These are phyloP conservation scores for Hylaeus anthracinus DNA, from an alignment of 1,140 invertebrate species.

Conservation along the genomic window DNA sequence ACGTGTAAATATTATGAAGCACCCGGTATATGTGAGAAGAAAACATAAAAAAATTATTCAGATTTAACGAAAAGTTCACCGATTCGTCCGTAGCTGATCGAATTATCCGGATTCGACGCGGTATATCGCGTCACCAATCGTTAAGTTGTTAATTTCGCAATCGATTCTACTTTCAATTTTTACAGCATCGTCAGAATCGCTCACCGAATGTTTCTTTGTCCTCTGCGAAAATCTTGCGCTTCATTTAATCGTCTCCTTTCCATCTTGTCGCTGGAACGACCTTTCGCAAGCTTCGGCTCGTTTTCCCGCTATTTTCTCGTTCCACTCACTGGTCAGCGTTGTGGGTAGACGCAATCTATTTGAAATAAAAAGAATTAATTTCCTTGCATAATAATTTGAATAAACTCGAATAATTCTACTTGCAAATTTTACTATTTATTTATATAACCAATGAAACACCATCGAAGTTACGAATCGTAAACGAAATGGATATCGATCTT, in stretches of 20 bases:
- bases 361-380: too few relatives aligned
- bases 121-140: background rate
- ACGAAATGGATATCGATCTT: too few relatives aligned
- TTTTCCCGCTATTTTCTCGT: constrained; percentile 51
- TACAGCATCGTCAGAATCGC: background rate
- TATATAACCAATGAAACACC: too few relatives aligned
- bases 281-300: background rate
- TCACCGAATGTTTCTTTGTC: background rate
- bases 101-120: background rate
- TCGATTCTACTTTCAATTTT: background rate
- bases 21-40: too few relatives aligned
- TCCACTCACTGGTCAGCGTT: background rate
- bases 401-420: too few relatives aligned
- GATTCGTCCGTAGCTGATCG: background rate
- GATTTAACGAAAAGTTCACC: too few relatives aligned
- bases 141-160: constrained; percentile 9
- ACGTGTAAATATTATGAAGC: too few relatives aligned
- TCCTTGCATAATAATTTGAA: too few relatives aligned
- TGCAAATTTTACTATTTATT: too few relatives aligned
- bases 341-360: background rate
- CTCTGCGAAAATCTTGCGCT: too few relatives aligned
- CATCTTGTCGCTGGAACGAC: background rate
- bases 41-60: too few relatives aligned
- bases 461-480: too few relatives aligned
- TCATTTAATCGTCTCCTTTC: background rate